Evolutionary conservation across 2,888 invertebrate species (phyloP).

Genomic region (Cheilosia pagana): DNA sequence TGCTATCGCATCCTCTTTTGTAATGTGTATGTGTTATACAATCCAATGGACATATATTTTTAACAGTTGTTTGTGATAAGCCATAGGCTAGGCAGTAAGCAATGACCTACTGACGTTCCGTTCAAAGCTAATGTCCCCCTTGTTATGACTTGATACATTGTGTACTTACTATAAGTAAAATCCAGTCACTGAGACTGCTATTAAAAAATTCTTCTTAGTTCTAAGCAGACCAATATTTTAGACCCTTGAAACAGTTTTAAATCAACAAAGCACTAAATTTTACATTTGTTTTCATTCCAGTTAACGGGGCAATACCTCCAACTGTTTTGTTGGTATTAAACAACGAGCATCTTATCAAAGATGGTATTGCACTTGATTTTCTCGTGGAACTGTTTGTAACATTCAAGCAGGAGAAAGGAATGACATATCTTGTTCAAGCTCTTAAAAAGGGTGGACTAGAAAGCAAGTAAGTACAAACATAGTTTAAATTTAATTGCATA

Average conservation of each 20-base stretch:
- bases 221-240: no score
- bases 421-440: slow-evolving; percentile 92
- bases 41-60: no score
- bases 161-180: no score
- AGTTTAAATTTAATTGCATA: background rate
- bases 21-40: no score
- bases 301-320: slow-evolving; percentile 95
- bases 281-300: slow-evolving; percentile 79
- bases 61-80: no score
- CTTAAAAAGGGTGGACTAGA: slow-evolving; percentile 94
- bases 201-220: no score
- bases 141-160: no score
- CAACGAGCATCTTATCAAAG: slow-evolving; percentile 96
- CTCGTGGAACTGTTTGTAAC: slow-evolving; percentile 95
- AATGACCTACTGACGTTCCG: no score
- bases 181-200: no score
- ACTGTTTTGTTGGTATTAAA: slow-evolving; percentile 93
- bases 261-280: background rate
- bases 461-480: slow-evolving; percentile 84
- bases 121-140: no score
- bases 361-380: slow-evolving; percentile 97
- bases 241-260: background rate
- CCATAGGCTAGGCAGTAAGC: no score
- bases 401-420: slow-evolving; percentile 95
- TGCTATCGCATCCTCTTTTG: no score